Conservation (phyloP, 2,888 invertebrate genomes). For the Eubasilissa splendida region DNA sequence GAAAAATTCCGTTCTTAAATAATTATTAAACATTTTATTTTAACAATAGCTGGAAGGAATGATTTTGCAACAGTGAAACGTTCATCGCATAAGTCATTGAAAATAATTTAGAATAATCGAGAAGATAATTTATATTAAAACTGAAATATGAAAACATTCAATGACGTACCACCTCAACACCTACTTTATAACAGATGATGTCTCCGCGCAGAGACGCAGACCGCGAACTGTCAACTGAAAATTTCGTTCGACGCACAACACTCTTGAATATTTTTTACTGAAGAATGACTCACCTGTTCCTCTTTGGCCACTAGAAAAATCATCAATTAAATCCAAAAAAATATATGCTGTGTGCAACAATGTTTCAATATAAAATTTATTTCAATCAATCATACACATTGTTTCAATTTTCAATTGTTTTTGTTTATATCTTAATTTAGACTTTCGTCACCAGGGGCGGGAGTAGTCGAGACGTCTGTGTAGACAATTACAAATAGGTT, state of each 20-base stretch:
- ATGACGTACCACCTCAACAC: constrained; percentile 36
- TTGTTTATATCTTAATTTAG: constrained; percentile 28
- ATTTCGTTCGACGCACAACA: constrained; percentile 11
- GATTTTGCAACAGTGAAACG: too few species aligned
- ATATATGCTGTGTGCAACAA: too few species aligned
- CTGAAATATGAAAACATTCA: constrained; percentile 32
- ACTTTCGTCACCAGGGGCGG: constrained; percentile 24
- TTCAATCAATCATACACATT: neutral
- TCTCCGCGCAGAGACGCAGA: constrained; percentile 21
- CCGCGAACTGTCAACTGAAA: constrained; percentile 35
- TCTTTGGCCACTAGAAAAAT: neutral
- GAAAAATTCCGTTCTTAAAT: too few species aligned
- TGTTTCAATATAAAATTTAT: neutral
- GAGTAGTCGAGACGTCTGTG: neutral
- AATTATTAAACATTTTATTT: too few species aligned
- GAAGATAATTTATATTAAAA: neutral
- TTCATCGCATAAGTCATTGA: too few species aligned
- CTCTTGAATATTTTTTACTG: neutral
- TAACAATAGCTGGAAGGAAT: too few species aligned
- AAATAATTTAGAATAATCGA: too few species aligned
- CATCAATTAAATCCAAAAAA: neutral
- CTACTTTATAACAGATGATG: constrained; percentile 35
- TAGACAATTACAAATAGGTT: neutral
- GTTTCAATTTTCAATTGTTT: constrained; percentile 10
- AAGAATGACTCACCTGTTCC: too few species aligned